Evolutionary conservation across 2,797 vertebrate genomes (phyloP), one percentile per base, ranked within the genome.

Genomic region (Eleutherodactylus coqui): DNA sequence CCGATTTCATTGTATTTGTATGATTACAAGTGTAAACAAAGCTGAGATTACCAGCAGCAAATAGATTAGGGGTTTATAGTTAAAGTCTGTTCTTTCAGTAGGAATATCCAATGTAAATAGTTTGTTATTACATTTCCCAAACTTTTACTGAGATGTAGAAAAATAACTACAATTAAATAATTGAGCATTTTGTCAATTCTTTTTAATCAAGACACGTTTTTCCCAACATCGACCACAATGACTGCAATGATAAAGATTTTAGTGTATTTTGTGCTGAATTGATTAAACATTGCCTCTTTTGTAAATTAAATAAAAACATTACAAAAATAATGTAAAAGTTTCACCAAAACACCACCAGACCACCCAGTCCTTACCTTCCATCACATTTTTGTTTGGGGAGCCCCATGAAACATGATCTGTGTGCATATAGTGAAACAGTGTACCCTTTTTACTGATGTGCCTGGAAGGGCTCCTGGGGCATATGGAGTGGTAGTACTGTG

Each of bases 61-160:
- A 0, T 78, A 88, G 90, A 93, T 93, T 90, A 92, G 89, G 85
- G 90, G 58, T 89, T 83, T 88, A 89, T 89, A 91, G 91, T 93
- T 92, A 92, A 87, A 60, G 86, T 86, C 2, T 86, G 86, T 88
- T 88, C 91, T 49, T 90, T 89, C 89, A 91, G 88, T 88, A 88
- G 90, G 91, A 93, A 93, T 89, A 88, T 90, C 86, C 91, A 91
- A 89, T 89, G 91, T 90, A 93, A 94, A 94, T 88, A 92, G 45
- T 90, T 75, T 85, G 85, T 60, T 91, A 92, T 92, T 88, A 75
- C 55, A 90, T 89, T 92, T 93, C 91, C 87, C 92, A n/a, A n/a
- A n/a, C n/a, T n/a, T n/a, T n/a, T n/a, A 88, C 85, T 87, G 89
- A 89, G 84, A 82, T n/a, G n/a, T n/a, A 91, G 86, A 91, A 89